Base-by-base conservation (phyloP, 2,888 invertebrate species). In the Leptopilina syphax region DNA sequence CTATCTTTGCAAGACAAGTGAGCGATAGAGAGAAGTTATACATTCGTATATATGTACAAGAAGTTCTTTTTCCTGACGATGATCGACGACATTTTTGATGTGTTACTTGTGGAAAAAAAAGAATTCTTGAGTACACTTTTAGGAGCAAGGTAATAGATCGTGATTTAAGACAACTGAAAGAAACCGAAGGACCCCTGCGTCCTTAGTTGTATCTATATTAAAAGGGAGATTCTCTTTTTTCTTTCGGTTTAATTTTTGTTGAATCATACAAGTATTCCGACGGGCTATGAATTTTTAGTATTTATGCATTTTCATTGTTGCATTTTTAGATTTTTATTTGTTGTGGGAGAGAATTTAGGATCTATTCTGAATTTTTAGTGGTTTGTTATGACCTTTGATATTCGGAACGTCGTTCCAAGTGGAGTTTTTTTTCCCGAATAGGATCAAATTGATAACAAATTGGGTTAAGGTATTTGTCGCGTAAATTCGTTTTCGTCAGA, bases 61-160 rank as follows among this genome's bases (percentile, higher is more conserved):
- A 27, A 70, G 1, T 34, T 34, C 34, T 34, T 34, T 34, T 34
- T 34, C 34, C 18, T 86, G 80, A 85, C 80, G 84, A 87, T 85
- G 82, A 80, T 82, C 83, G 84, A 77, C 76, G 77, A 83, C 68
- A 77, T 6, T 57, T 76, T 77, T 76, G 76, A 65, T 77, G 83
- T 87, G 84, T 85, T 85, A 87, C 86, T 87, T 84, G 87, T 87
- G 34, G 2, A 34, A 34, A 34, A 34, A 87, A 86, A 83, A 86
- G 84, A 84, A 79, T 73, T 68, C 81, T 54, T 73, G 65, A 79
- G 50, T 77, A 76, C 66, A 79, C 68, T 70, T 73, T 77, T 47
- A 47, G 76, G 73, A 78, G 79, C 76, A 80, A 83, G 83, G 80
- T 85, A 84, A 88, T 88, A 86, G 85, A 85, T 85, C 83, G 85